These are phyloP conservation scores for Spatulosminthurus flaviceps DNA, from an alignment of 2,888 invertebrate species.

Conservation along the genomic window DNA sequence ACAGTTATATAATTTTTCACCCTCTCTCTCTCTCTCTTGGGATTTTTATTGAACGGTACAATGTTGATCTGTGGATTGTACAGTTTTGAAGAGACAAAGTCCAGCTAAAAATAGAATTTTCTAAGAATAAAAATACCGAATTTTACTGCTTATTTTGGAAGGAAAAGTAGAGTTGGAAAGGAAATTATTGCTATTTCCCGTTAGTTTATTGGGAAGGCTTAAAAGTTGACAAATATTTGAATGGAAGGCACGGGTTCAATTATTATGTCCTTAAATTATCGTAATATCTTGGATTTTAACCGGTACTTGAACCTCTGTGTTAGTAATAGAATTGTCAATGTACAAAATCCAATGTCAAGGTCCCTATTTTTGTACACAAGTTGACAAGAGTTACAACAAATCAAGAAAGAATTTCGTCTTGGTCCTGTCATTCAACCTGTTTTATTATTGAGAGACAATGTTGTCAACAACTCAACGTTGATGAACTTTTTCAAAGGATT, in stretches of 20 bases:
- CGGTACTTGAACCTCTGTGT: background rate
- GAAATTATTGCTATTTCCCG: background rate
- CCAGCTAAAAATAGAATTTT: background rate
- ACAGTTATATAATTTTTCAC: background rate
- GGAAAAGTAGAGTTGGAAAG: too few relatives aligned
- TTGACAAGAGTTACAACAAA: too few relatives aligned
- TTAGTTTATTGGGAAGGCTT: background rate
- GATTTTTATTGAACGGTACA: background rate
- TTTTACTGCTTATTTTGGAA: slow-evolving; percentile 11
- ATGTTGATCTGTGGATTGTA: background rate
- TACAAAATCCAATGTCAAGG: too few relatives aligned
- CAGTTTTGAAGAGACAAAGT: background rate
- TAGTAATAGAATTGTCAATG: too few relatives aligned
- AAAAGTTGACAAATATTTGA: background rate
- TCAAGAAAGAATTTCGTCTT: too few relatives aligned
- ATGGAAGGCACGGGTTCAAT: background rate
- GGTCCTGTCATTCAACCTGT: too few relatives aligned
- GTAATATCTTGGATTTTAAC: background rate
- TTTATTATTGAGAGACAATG: too few relatives aligned
- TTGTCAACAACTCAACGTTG: too few relatives aligned
- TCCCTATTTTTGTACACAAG: too few relatives aligned
- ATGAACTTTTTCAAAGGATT: too few relatives aligned
- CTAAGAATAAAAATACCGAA: background rate
- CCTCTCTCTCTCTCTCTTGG: too few relatives aligned
- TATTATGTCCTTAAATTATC: background rate